Evolutionary conservation across 2,888 invertebrate genomes (phyloP).

Genomic region (Orchesella flavescens): DNA sequence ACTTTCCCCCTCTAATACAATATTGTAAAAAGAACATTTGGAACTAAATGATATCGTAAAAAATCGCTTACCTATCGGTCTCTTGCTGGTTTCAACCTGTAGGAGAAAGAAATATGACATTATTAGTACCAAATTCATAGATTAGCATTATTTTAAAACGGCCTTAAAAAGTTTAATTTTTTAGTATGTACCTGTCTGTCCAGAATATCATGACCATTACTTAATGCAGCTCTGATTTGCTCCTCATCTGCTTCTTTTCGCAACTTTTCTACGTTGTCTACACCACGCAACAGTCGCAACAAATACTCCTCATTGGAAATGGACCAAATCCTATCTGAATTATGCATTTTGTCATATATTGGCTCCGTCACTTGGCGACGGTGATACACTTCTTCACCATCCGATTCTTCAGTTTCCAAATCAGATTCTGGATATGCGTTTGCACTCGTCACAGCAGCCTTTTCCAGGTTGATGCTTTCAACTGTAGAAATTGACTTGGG

Average conservation of each 20-base stretch:
- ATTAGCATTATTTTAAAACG: too few relatives aligned
- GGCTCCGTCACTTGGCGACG: conserved; percentile 66
- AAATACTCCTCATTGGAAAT: conserved; percentile 70
- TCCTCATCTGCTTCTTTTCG: conserved; percentile 34
- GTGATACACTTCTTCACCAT: conserved; percentile 69
- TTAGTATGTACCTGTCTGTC: background rate
- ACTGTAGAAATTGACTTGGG: conserved; percentile 29
- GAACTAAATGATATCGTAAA: background rate
- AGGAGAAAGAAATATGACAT: too few relatives aligned
- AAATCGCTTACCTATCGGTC: background rate
- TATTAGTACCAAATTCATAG: too few relatives aligned
- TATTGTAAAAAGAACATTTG: background rate
- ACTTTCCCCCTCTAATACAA: too few relatives aligned
- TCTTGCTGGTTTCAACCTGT: background rate
- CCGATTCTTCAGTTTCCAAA: conserved; percentile 81
- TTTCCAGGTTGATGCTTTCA: conserved; percentile 34
- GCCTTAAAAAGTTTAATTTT: too few relatives aligned
- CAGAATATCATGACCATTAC: background rate
- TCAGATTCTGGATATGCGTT: conserved; percentile 83
- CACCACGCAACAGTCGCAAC: conserved; percentile 67
- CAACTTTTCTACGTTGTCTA: conserved; percentile 66
- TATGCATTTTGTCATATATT: conserved; percentile 55
- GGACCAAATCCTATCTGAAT: conserved; percentile 67
- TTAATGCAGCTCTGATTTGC: background rate
- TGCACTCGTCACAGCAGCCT: conserved; percentile 72